phyloP scores from a whole-genome alignment of 2,113 vertebrate species.

The Zosterops japonicus region DNA sequence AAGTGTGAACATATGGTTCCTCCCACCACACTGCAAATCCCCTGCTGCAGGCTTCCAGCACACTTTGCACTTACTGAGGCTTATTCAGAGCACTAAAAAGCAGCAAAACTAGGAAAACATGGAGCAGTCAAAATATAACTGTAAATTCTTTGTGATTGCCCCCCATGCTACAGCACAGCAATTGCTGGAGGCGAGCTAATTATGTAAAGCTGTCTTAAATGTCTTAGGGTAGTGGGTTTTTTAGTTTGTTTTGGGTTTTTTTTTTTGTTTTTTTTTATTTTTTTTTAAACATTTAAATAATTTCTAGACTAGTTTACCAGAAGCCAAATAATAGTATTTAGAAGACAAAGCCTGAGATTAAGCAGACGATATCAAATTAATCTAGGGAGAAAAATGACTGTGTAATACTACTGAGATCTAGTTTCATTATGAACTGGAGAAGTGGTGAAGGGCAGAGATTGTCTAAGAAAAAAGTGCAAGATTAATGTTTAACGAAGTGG shows the following conservation, averaged over 20 bases:
- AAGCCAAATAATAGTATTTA: not conserved
- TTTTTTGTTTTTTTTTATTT: not conserved
- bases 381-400: not conserved
- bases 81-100: not conserved
- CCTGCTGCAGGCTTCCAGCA: not conserved
- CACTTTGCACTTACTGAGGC: not conserved
- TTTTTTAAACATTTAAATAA: not conserved
- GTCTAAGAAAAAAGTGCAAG: not conserved
- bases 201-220: not conserved
- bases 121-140: not conserved
- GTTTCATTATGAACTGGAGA: not conserved
- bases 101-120: not conserved
- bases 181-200: not conserved
- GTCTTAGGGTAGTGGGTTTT: not conserved
- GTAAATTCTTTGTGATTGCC: not conserved
- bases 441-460: not conserved
- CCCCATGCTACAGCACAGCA: not conserved
- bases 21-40: not conserved
- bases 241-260: not conserved
- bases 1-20: not conserved
- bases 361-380: not conserved
- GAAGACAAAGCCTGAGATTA: not conserved
- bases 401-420: not conserved
- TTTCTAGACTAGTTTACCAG: not conserved
- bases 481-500: constrained; percentile 41